A percentile compares a stretch with the other conserved stretches of the same genome.
These are phyloP conservation scores for Drosophila nigrodunni DNA, from an alignment of 1,140 invertebrate genomes.

Conservation along the genomic window DNA sequence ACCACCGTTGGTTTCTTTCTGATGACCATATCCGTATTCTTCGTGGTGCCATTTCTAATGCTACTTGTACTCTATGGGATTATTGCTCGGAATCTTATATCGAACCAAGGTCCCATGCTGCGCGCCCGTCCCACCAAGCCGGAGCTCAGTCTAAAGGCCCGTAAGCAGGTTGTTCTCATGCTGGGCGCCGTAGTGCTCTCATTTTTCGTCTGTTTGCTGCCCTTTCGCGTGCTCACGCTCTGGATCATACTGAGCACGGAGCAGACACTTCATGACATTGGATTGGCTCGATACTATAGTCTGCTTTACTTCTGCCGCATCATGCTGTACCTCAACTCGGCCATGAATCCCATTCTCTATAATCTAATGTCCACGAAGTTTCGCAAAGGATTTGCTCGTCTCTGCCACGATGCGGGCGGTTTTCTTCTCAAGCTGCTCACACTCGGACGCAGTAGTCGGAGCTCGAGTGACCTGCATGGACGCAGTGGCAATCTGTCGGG, in stretches of 20 bases:
- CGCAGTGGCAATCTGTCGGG: conserved; percentile 66
- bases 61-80: conserved; percentile 92
- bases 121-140: conserved; percentile 86
- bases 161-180: conserved; percentile 94
- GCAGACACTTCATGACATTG: conserved; percentile 88
- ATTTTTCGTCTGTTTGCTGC: conserved; percentile 95
- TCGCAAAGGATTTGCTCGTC: conserved; percentile 90
- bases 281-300: conserved; percentile 92
- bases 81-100: conserved; percentile 93
- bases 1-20: conserved; percentile 92
- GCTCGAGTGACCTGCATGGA: conserved; percentile 29
- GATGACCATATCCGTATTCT: conserved; percentile 92
- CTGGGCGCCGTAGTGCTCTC: conserved; percentile 94
- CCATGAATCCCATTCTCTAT: conserved; percentile 95
- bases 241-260: conserved; percentile 92
- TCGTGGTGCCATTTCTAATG: conserved; percentile 92
- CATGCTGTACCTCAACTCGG: conserved; percentile 95
- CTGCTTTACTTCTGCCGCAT: conserved; percentile 94
- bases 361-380: conserved; percentile 97
- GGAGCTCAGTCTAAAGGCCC: conserved; percentile 86
- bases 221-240: conserved; percentile 93
- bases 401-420: conserved; percentile 85
- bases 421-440: conserved; percentile 68
- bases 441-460: conserved; percentile 42
- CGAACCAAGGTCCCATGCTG: conserved; percentile 89